Percentiles rank a stretch among this genome's conserved stretches.
Evolutionary conservation across 2,888 invertebrate genomes (phyloP).

Genomic region (Hypercompe scribonia): DNA sequence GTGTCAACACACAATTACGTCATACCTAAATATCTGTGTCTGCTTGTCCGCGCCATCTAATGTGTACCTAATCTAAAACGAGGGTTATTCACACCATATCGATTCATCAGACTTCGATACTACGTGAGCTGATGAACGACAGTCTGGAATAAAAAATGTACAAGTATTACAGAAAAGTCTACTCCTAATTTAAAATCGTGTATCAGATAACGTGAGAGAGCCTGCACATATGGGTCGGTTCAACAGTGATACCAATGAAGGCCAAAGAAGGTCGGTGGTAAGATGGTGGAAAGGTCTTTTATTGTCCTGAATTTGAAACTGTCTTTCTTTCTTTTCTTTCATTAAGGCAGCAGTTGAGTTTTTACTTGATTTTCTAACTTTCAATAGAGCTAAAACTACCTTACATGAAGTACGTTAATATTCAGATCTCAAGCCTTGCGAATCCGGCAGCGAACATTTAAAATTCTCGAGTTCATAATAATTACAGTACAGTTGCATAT

Average conservation of each 20-base stretch:
- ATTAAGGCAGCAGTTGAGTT: too few relatives aligned
- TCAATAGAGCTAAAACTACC: background rate
- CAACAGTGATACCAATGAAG: background rate
- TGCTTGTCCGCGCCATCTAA: background rate
- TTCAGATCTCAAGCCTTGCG: background rate
- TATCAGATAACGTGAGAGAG: background rate
- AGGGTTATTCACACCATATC: slow-evolving; percentile 1
- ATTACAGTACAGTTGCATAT: too few relatives aligned
- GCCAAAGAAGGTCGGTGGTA: background rate
- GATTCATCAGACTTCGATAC: background rate
- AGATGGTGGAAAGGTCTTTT: too few relatives aligned
- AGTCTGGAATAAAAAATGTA: too few relatives aligned
- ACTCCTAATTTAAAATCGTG: background rate
- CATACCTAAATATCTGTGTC: background rate
- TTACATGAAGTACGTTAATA: background rate
- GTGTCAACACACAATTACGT: background rate
- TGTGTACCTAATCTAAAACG: background rate
- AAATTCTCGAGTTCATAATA: background rate
- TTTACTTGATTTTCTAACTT: background rate
- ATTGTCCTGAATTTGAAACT: background rate
- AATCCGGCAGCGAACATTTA: background rate
- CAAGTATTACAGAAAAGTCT: background rate
- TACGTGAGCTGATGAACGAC: background rate
- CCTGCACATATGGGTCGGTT: background rate
- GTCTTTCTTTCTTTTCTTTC: too few relatives aligned